Evolutionary conservation across 1,140 invertebrate genomes (phyloP), one percentile per base, ranked within the genome.

Genomic region (Anoplolepis gracilipes): DNA sequence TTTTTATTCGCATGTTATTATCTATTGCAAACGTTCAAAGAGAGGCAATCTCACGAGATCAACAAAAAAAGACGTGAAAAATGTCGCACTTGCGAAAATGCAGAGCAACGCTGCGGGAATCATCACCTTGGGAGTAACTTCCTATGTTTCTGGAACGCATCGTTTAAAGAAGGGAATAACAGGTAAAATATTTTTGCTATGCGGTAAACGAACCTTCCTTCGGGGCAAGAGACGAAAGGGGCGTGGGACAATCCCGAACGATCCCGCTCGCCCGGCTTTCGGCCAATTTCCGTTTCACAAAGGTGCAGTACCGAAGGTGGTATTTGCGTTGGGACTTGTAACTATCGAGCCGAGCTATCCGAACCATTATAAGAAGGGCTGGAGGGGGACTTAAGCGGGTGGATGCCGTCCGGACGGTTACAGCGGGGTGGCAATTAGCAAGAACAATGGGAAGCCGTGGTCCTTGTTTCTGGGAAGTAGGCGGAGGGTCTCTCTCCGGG

Each of bases 361-460:
- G 75, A 49, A 61, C 84, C 86, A 91, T 92, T 91, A 92, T 46
- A 55, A 59, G 53, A 19, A 78, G 67, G 62, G 33, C 0, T n/a
- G 33, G 28, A 64, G 57, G 67, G 72, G 59, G 19, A 85, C n/a
- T n/a, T n/a, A n/a, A 78, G 76, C 61, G 62, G 49, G 62, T 67
- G 72, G 49, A 53, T 22, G 25, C 39, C n/a, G 57, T 33, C 30
- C 75, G 90, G 81, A 82, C 82, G 84, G 88, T 85, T 88, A 64
- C 72, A 25, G 70, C 86, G 86, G 92, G 90, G 88, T 90, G 92
- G 92, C 92, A 93, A 93, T 93, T 93, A 93, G 92, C 92, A 93
- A 92, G 92, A 93, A 93, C 92, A 93, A 93, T 93, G 91, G 92
- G 89, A 88, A 88, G 67, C 78, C 65, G 73, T 62, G 86, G 86